Evolutionary conservation across 2,113 vertebrate species (phyloP), one percentile per base, ranked within the genome.

Genomic region (Carettochelys insculpta): DNA sequence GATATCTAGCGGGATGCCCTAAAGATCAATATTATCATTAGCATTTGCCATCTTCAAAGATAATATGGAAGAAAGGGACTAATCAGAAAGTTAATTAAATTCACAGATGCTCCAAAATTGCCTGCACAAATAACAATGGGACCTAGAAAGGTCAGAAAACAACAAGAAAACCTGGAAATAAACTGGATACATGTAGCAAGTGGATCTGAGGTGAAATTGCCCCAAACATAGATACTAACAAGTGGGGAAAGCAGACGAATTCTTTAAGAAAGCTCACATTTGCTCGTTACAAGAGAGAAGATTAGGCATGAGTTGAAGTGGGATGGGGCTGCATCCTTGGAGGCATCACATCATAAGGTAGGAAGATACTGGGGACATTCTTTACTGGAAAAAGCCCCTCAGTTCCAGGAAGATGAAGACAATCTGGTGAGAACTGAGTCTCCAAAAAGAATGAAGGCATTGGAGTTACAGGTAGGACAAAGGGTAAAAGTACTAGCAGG

Each of bases 331-430:
- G 31, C 6, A 20, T 13, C 65, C 1, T 78, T 31, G 20, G n/a
- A 47, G 24, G 24, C 41, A 77, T 51, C 0, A 0, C n/a, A 65
- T 8, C 0, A 34, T 61, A n/a, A 0, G 29, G n/a, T 1, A 85
- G 4, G 77, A 43, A 5, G 5, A 3, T 45, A 16, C n/a, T 61
- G 50, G 51, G 77, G 54, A 73, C 20, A 2, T 3, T 43, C 12
- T 51, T 22, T 76, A n/a, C 47, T 83, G 50, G 17, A 53, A 85
- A 52, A n/a, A 77, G n/a, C 10, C 38, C 77, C 34, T 4, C 81
- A 87, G 31, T 41, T 14, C 24, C 38, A 88, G 31, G 58, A 31
- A 61, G 31, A 61, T 61, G 31, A 34, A 61, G 31, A 61, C 16
- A 61, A 34, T 29, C 58, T 20, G 61, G 61, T 38, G 61, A 68